Base-by-base conservation (phyloP, 1,140 invertebrate genomes). In the Pseudomyrmex flavicornis region DNA sequence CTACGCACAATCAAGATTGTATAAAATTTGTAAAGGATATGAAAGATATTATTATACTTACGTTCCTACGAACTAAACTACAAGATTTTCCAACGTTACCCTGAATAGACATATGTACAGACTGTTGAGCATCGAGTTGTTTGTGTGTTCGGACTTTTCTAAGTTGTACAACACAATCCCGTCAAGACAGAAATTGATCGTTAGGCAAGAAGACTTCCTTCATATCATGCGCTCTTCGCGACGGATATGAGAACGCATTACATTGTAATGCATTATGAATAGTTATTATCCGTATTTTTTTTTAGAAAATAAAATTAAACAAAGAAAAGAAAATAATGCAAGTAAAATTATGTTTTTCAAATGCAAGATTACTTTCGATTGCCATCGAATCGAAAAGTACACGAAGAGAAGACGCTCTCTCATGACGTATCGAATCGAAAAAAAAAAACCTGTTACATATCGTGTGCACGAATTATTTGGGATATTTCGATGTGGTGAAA, bases 401-500 rank as follows among this genome's bases (percentile, higher is more conserved):
- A 35, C 35, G 35, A 35, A 35, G 35, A 35, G 35, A 35, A 35
- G 7, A 35, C 35, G 35, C 35, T 35, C 35, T 35, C 4, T 35
- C 35, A 5, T 7, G 35, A 35, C 35, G 35, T 35, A 7, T 35
- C 35, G 35, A 17, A 54, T 63, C 13, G 48, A 82, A 63, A 62
- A 65, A 52, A 75, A 59, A 75, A 75, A 82, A 15, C 44, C 52
- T 9, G 58, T 13, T 48, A 76, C 44, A 12, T n/a, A 52, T 66
- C 35, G 9, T 15, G 52, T 62, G 52, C 35, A 35, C 2, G n/a
- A 73, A 83, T 90, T 91, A 90, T 89, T 93, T 93, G 56, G 92
- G 90, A 91, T 93, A 94, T 89, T 94, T 94, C 9, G 93, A 90
- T n/a, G 90, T 84, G 62, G 92, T 93, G 0, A 93, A 68, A 35